Conservation (phyloP, 2,113 vertebrate species). For the Pluvialis apricaria region DNA sequence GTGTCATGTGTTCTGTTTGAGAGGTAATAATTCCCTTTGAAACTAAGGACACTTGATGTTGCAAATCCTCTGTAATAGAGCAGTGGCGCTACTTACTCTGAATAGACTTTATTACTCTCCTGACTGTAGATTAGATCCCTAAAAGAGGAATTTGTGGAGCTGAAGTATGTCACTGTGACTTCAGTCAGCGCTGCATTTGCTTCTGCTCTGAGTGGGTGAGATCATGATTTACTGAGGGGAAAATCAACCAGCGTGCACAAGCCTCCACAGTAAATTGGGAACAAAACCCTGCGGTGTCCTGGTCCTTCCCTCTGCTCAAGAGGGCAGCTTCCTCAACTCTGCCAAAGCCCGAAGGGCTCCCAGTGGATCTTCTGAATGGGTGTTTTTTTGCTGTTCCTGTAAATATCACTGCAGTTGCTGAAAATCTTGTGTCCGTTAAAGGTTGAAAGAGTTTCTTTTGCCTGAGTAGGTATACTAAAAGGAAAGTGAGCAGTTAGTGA, state of each 20-base stretch:
- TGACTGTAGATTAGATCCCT: not conserved
- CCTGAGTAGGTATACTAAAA: not conserved
- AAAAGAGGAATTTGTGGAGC: not conserved
- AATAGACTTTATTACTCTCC: not conserved
- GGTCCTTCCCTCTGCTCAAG: fast-evolving
- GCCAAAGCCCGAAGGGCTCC: not conserved
- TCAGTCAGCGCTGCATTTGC: not conserved
- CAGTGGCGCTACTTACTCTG: not conserved
- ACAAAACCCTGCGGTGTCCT: fast-evolving
- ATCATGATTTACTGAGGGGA: not conserved
- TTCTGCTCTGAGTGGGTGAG: not conserved
- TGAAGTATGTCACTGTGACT: not conserved
- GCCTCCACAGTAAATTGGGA: not conserved
- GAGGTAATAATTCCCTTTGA: not conserved
- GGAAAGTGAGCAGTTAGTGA: not conserved
- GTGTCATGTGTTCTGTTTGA: not conserved
- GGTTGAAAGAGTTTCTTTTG: not conserved
- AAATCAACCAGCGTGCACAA: not conserved
- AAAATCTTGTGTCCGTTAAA: not conserved
- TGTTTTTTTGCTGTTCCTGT: not conserved
- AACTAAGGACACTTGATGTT: not conserved
- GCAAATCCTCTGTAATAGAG: not conserved
- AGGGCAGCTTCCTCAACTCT: not conserved
- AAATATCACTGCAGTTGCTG: not conserved
- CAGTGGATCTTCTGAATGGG: not conserved